A percentile compares a stretch with the other conserved stretches of the same genome.
These are phyloP conservation scores for Xestobium rufovillosum DNA, from an alignment of 2,888 invertebrate genomes.

Conservation along the genomic window DNA sequence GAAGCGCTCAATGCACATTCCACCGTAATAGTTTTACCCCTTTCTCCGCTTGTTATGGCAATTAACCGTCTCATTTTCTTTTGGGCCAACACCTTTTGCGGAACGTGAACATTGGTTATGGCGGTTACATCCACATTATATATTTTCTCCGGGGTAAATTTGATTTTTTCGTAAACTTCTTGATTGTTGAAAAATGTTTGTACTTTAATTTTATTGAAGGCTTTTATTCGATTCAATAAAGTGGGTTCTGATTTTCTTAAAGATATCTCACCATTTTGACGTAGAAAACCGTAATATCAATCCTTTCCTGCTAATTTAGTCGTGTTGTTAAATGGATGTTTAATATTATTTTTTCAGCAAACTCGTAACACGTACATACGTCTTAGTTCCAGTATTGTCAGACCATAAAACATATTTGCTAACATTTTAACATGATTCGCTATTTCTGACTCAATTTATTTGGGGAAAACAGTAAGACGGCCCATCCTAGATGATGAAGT, in stretches of 20 bases:
- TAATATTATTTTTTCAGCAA: constrained; percentile 15
- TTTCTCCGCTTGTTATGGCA: too few relatives aligned
- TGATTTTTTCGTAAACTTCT: constrained; percentile 19
- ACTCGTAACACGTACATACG: constrained; percentile 10
- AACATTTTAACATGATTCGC: constrained; percentile 10
- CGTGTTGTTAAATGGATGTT: constrained; percentile 8
- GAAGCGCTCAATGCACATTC: too few relatives aligned
- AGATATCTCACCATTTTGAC: constrained; percentile 16
- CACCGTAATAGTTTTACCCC: too few relatives aligned
- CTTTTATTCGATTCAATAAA: constrained; percentile 18
- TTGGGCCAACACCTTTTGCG: constrained; percentile 2
- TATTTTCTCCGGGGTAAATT: constrained; percentile 20
- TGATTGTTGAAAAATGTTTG: constrained; percentile 9
- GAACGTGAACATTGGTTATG: constrained; percentile 24
- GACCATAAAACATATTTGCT: constrained; percentile 11
- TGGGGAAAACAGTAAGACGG: too few relatives aligned
- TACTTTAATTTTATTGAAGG: constrained; percentile 19
- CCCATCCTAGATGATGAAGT: too few relatives aligned
- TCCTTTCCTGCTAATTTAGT: constrained; percentile 13
- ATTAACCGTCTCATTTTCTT: too few relatives aligned
- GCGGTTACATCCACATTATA: constrained; percentile 30
- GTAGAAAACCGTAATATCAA: constrained; percentile 13
- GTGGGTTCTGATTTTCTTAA: constrained; percentile 17
- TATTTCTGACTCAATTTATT: constrained; percentile 13
- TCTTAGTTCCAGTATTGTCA: constrained; percentile 10